Conservation (phyloP, 2,113 vertebrate genomes). For the Ranitomeya variabilis region DNA sequence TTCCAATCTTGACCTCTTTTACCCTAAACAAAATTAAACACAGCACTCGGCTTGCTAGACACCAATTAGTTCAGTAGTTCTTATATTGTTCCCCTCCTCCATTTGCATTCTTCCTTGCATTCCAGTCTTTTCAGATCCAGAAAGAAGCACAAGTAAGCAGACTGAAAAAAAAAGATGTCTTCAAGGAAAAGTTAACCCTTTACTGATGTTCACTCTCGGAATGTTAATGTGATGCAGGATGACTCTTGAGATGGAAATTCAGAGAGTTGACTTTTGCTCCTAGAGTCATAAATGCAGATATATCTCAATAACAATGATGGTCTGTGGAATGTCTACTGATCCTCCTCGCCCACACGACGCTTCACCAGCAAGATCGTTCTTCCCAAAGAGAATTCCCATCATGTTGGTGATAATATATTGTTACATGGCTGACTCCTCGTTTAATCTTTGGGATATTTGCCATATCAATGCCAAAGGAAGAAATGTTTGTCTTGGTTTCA, state of each 20-base stretch:
- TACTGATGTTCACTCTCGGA: constrained; percentile 34
- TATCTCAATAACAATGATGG: background rate
- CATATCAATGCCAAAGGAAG: no score
- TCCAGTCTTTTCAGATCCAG: constrained; percentile 59
- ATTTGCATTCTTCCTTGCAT: constrained; percentile 69
- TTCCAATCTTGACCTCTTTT: constrained; percentile 81
- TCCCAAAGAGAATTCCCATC: no score
- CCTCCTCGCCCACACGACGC: background rate
- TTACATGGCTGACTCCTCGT: no score
- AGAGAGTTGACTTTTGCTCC: background rate
- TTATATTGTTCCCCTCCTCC: constrained; percentile 64
- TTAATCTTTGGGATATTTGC: no score
- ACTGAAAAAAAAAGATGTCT: constrained; percentile 60
- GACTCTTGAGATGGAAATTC: background rate
- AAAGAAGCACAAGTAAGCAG: constrained; percentile 45
- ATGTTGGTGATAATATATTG: no score
- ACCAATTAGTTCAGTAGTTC: constrained; percentile 75
- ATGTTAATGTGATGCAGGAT: background rate
- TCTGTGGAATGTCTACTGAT: background rate
- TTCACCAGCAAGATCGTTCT: background rate
- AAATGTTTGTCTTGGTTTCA: no score
- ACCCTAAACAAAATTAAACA: constrained; percentile 77
- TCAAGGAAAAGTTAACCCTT: constrained; percentile 61
- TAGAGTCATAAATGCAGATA: background rate
- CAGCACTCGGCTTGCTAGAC: constrained; percentile 71